Conservation (phyloP, 2,113 vertebrate species). For the Cichladusa arquata region DNA sequence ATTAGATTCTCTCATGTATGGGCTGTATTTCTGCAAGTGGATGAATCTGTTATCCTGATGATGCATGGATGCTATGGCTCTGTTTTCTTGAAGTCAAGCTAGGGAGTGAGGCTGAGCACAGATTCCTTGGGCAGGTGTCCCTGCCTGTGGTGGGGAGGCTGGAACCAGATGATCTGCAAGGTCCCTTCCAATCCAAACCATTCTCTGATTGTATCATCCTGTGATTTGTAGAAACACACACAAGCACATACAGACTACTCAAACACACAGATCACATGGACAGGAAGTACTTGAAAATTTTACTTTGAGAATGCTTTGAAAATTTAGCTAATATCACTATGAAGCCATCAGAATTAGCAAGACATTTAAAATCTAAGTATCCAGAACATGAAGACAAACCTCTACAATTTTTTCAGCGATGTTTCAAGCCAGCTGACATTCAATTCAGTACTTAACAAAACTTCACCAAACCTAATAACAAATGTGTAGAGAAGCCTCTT, state of each 20-base stretch:
- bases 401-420: fast-evolving
- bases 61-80: background rate
- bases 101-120: background rate
- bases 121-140: background rate
- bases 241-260: background rate
- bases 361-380: background rate
- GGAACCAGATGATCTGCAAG: background rate
- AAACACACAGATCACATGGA: background rate
- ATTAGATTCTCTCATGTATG: background rate
- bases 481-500: background rate
- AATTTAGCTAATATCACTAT: background rate
- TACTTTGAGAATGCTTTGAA: background rate
- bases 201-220: background rate
- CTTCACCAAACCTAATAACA: background rate
- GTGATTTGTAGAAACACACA: background rate
- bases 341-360: background rate
- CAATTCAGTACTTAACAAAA: background rate
- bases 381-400: background rate
- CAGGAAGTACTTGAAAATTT: background rate
- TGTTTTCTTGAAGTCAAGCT: background rate
- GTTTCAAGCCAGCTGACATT: background rate
- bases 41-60: background rate
- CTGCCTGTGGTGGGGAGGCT: background rate
- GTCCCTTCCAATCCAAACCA: background rate
- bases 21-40: background rate